These are phyloP conservation scores for Sebastolobus alascanus DNA, from an alignment of 2,797 vertebrate species.

Conservation along the genomic window DNA sequence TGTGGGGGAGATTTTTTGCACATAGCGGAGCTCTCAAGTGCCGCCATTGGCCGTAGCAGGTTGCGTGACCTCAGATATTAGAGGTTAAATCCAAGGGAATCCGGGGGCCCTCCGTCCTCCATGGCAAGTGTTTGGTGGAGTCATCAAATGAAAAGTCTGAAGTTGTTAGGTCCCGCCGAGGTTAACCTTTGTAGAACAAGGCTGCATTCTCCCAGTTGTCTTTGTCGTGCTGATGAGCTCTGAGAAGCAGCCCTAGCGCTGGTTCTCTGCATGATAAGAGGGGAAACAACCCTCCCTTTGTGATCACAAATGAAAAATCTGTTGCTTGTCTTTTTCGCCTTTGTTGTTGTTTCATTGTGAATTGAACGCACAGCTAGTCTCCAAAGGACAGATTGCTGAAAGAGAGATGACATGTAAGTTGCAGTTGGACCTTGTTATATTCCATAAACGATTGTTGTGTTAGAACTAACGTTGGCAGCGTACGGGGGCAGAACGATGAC, in stretches of 20 bases:
- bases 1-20: background rate
- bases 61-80: slow-evolving; percentile 74
- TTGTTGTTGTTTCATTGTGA: slow-evolving; percentile 60
- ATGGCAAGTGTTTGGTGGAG: slow-evolving; percentile 72
- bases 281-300: slow-evolving; percentile 71
- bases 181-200: slow-evolving; percentile 84
- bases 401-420: slow-evolving; percentile 56
- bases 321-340: slow-evolving; percentile 65
- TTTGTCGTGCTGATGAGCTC: slow-evolving; percentile 84
- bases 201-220: slow-evolving; percentile 79
- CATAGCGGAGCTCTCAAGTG: slow-evolving; percentile 61
- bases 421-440: slow-evolving; percentile 71
- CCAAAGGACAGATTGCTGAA: slow-evolving; percentile 40
- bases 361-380: slow-evolving; percentile 56
- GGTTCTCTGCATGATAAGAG: slow-evolving; percentile 77
- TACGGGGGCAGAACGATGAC: slow-evolving; percentile 62
- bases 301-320: slow-evolving; percentile 79
- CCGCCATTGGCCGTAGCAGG: slow-evolving; percentile 53
- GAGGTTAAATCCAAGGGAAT: slow-evolving; percentile 80
- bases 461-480: slow-evolving; percentile 68
- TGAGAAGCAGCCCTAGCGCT: slow-evolving; percentile 72
- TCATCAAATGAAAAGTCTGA: slow-evolving; percentile 82
- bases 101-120: slow-evolving; percentile 61
- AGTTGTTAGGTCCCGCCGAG: slow-evolving; percentile 82
- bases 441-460: slow-evolving; percentile 72